These are phyloP conservation scores for Macrostomum cliftonense DNA, from an alignment of 2,888 invertebrate species.

Conservation along the genomic window DNA sequence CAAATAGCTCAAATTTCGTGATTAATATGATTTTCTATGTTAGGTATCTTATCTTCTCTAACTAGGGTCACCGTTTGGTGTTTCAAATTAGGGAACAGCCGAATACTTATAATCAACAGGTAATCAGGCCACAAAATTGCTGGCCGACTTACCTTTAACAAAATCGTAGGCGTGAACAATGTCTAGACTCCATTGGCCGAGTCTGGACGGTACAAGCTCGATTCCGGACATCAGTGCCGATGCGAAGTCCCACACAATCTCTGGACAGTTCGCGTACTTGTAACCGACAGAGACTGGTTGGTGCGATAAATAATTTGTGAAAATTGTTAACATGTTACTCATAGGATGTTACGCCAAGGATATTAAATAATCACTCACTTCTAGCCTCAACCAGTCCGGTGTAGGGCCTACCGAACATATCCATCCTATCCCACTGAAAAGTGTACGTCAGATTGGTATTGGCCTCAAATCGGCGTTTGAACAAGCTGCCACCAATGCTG, in stretches of 20 bases:
- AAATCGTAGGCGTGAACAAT: constrained; percentile 97
- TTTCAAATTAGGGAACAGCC: too few relatives aligned
- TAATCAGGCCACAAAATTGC: too few relatives aligned
- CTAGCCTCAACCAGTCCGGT: constrained; percentile 85
- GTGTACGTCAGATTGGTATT: constrained; percentile 83
- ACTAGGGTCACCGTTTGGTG: too few relatives aligned
- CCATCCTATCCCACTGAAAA: constrained; percentile 91
- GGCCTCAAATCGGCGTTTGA: constrained; percentile 79
- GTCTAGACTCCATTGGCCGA: constrained; percentile 90
- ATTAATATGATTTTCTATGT: too few relatives aligned
- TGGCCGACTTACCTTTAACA: constrained; percentile 60
- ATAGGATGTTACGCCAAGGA: too few relatives aligned
- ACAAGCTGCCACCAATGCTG: constrained; percentile 66
- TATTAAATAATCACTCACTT: too few relatives aligned
- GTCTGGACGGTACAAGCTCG: constrained; percentile 84
- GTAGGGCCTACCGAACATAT: constrained; percentile 90
- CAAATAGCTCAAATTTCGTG: too few relatives aligned
- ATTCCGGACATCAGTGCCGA: constrained; percentile 80
- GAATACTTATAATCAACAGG: too few relatives aligned
- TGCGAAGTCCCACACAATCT: constrained; percentile 82
- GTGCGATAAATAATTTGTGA: too few relatives aligned
- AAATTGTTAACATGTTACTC: too few relatives aligned
- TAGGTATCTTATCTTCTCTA: too few relatives aligned
- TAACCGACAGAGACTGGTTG: constrained; percentile 57
- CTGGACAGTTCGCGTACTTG: constrained; percentile 67